Evolutionary conservation across 2,113 vertebrate species (phyloP).

Genomic region (Platysternon megacephalum): DNA sequence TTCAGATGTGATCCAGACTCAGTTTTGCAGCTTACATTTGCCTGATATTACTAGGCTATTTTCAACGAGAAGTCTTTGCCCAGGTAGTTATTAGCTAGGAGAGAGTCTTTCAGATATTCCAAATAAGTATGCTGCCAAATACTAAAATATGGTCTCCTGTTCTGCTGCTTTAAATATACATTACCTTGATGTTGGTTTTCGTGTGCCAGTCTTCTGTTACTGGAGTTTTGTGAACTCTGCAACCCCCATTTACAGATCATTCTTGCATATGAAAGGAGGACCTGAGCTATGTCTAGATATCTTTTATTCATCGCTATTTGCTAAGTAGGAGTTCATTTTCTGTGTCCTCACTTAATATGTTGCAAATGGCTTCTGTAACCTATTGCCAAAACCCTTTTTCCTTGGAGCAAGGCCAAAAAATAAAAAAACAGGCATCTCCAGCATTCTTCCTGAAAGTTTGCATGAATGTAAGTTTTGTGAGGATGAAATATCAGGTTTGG

Average conservation of each 20-base stretch:
- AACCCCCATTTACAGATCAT: background rate
- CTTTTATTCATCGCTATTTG: background rate
- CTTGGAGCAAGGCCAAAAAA: background rate
- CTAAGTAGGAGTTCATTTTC: background rate
- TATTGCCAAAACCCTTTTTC: background rate
- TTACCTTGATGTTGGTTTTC: background rate
- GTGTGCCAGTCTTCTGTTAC: background rate
- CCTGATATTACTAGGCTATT: background rate
- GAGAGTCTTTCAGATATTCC: background rate
- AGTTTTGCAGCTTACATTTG: background rate
- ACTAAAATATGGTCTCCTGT: background rate
- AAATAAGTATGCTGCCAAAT: background rate
- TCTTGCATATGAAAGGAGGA: too few species aligned
- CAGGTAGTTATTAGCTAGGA: background rate
- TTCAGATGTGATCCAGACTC: too few species aligned
- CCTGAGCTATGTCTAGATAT: background rate
- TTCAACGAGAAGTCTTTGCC: accelerated
- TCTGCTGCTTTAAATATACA: background rate
- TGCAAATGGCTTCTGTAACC: background rate
- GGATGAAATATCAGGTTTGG: background rate
- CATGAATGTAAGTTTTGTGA: background rate
- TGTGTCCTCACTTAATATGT: background rate
- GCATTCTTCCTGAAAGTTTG: background rate
- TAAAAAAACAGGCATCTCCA: background rate
- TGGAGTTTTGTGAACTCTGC: background rate